phyloP scores from a whole-genome alignment of 2,888 invertebrate species.

The Drosophila birchii region DNA sequence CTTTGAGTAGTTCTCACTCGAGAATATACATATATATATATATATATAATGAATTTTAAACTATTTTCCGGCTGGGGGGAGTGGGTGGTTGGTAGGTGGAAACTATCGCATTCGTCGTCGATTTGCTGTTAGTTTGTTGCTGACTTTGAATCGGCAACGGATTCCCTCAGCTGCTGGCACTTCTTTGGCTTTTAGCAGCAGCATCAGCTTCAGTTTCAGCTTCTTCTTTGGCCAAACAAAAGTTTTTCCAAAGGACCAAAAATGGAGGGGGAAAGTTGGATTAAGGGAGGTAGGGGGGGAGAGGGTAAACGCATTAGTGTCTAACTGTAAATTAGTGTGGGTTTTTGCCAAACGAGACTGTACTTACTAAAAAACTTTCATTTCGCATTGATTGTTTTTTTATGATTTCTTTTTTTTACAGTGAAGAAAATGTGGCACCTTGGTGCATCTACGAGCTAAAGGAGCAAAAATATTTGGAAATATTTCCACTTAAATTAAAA shows the following conservation, averaged over 20 bases:
- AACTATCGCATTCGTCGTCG: slow-evolving; percentile 72
- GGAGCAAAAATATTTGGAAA: not conserved
- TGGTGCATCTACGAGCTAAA: slow-evolving; percentile 13
- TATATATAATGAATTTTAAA: slow-evolving; percentile 69
- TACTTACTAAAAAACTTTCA: slow-evolving; percentile 65
- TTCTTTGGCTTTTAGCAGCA: not conserved
- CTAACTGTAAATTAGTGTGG: slow-evolving; percentile 41
- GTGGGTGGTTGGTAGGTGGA: slow-evolving; percentile 37
- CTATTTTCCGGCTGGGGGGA: slow-evolving; percentile 53
- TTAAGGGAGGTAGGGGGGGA: no score
- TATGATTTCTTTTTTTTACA: slow-evolving; percentile 8
- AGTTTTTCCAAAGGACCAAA: slow-evolving; percentile 57
- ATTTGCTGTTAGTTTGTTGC: slow-evolving; percentile 44
- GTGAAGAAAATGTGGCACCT: slow-evolving; percentile 38
- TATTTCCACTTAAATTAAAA: no score
- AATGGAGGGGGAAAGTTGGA: not conserved
- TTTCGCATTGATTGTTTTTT: slow-evolving; percentile 69
- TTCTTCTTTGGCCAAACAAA: slow-evolving; percentile 40
- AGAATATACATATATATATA: slow-evolving; percentile 21
- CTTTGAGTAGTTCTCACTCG: slow-evolving; percentile 51
- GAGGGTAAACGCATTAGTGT: slow-evolving; percentile 37
- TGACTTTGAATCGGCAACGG: slow-evolving; percentile 26
- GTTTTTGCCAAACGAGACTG: slow-evolving; percentile 54
- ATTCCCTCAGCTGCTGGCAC: slow-evolving; percentile 7
- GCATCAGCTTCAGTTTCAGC: not conserved